A percentile compares a stretch with the other conserved stretches of the same genome.
phyloP scores from a whole-genome alignment of 2,113 vertebrate species.

The Nyctibius bracteatus region DNA sequence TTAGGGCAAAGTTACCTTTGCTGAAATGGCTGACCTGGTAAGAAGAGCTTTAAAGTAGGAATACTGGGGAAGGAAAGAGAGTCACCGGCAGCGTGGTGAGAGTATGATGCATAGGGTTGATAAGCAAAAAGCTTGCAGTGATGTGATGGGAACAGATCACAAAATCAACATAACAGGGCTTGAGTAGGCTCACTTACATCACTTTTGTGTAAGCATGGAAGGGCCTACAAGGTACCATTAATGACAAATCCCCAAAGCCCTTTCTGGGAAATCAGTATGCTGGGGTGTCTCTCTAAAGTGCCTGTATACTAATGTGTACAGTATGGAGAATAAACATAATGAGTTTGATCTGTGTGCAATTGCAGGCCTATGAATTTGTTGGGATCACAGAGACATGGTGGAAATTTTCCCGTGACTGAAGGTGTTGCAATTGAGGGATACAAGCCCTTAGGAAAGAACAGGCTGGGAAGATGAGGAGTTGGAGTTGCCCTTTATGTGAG shows the following conservation, averaged over 20 bases:
- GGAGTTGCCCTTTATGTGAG: background rate
- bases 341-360: background rate
- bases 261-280: background rate
- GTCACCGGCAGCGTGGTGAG: background rate
- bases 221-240: background rate
- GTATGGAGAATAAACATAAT: background rate
- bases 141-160: background rate
- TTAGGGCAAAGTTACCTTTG: background rate
- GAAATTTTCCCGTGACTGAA: background rate
- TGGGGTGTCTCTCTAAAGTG: background rate
- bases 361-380: background rate
- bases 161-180: background rate
- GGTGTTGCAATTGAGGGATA: background rate
- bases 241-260: background rate
- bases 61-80: no score
- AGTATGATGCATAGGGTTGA: background rate
- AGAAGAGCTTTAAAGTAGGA: background rate
- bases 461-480: background rate
- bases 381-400: background rate
- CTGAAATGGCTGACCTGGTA: background rate
- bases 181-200: accelerated
- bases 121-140: background rate
- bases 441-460: background rate
- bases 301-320: background rate
- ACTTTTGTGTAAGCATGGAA: background rate